phyloP scores from a whole-genome alignment of 1,140 invertebrate species.

The Copidosoma floridanum region DNA sequence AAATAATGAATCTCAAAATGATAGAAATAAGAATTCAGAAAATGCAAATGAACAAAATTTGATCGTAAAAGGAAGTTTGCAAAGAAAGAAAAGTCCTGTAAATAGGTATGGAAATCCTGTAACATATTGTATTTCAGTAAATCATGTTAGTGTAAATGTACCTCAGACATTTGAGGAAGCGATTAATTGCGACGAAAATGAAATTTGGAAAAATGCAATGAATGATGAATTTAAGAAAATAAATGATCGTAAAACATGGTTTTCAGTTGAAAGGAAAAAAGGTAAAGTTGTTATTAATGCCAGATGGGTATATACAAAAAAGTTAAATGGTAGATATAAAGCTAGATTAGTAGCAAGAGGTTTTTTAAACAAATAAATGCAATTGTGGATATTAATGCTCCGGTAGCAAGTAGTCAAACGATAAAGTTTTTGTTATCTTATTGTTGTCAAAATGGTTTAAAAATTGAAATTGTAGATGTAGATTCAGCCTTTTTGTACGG shows the following conservation, averaged over 20 bases:
- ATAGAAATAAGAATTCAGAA: no score
- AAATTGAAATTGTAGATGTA: not conserved
- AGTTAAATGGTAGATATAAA: not conserved
- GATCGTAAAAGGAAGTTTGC: not conserved
- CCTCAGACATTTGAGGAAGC: not conserved
- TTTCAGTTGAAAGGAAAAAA: not conserved
- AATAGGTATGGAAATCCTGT: not conserved
- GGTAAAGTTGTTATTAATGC: not conserved
- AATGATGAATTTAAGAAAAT: not conserved
- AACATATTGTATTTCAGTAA: not conserved
- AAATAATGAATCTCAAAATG: slow-evolving; percentile 7
- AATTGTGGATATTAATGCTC: not conserved
- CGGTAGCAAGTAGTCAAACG: not conserved
- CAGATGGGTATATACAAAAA: not conserved
- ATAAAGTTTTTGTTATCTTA: not conserved
- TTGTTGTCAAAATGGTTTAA: not conserved
- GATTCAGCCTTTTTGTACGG: not conserved
- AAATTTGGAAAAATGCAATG: not conserved
- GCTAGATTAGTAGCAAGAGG: not conserved
- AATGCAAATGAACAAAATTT: not conserved
- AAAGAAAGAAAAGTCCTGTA: not conserved
- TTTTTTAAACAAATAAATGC: not conserved
- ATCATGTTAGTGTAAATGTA: not conserved
- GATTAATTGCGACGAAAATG: not conserved
- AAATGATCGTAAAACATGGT: not conserved